Evolutionary conservation across 1,140 invertebrate species (phyloP).

Genomic region (Drosophila persimilis): DNA sequence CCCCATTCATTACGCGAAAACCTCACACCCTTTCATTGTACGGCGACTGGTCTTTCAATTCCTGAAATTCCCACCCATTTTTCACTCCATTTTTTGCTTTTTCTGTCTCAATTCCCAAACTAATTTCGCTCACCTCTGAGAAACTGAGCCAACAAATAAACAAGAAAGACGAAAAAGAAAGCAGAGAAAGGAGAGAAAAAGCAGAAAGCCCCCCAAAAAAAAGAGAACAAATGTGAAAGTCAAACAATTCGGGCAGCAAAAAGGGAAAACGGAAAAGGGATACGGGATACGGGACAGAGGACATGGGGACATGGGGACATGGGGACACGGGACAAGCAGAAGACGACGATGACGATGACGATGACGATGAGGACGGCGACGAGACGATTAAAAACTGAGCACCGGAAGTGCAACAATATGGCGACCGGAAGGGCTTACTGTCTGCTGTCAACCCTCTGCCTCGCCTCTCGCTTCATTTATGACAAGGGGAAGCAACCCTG

Average conservation of each 20-base stretch:
- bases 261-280: slow-evolving; percentile 18
- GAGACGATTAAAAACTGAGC: slow-evolving; percentile 76
- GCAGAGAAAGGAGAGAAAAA: slow-evolving; percentile 8
- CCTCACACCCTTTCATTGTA: too few relatives aligned
- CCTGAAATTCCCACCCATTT: slow-evolving; percentile 11
- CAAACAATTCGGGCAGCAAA: slow-evolving; percentile 54
- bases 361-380: slow-evolving; percentile 27
- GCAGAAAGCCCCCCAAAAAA: not conserved
- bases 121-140: slow-evolving; percentile 70
- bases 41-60: slow-evolving; percentile 19
- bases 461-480: slow-evolving; percentile 22
- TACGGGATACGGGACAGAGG: slow-evolving; percentile 5
- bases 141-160: slow-evolving; percentile 45
- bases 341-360: too few relatives aligned
- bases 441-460: slow-evolving; percentile 47
- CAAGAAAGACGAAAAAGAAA: slow-evolving; percentile 21
- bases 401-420: slow-evolving; percentile 81
- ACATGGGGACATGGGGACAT: too few relatives aligned
- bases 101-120: slow-evolving; percentile 62
- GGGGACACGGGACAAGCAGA: too few relatives aligned
- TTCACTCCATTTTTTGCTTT: slow-evolving; percentile 14
- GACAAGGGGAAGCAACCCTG: slow-evolving; percentile 7
- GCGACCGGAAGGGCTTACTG: slow-evolving; percentile 76
- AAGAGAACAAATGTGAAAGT: slow-evolving; percentile 45
- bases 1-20: slow-evolving; percentile 8